Base-by-base conservation (phyloP, 2,797 vertebrate genomes). In the Sphenodon punctatus region DNA sequence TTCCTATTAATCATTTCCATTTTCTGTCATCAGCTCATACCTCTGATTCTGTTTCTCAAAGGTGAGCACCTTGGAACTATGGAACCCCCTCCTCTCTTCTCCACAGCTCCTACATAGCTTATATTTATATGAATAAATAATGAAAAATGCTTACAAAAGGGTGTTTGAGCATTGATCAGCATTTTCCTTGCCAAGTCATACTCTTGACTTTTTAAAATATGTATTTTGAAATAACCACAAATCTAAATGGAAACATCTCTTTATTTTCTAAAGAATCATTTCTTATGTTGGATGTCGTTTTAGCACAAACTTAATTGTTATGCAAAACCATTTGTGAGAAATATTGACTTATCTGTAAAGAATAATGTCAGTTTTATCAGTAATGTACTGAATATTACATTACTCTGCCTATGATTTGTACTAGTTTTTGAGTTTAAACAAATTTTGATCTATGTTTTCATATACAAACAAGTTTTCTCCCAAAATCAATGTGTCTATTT, bases 151-250 rank as follows among this genome's bases (percentile, higher is more conserved):
- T 10, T 11, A 59, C 39, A 36, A 32, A 19, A n/a, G 51, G 8
- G 16, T 41, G 36, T n/a, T 77, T 42, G 75, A 70, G 66, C 41
- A 83, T 61, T 80, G 87, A 75, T 46, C 41, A 10, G 19, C 25
- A 58, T 79, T 78, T 88, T 80, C 46, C 61, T 38, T 85, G 48
- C 19, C 45, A 85, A 79, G 69, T 27, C 60, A 69, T 56, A 15
- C 15, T 46, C 85, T 71, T 80, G 42, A 73, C 41, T 68, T 38
- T 90, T 91, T 88, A 73, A 80, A 58, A 30, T 51, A 69, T 16
- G 2, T 56, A 38, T 72, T 22, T 49, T 60, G 75, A 77, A 67
- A 48, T 68, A 78, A 3, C 27, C 43, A 10, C 74, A 74, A 77
- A 89, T 59, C 30, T 80, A 42, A 59, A 25, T 23, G 43, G 48